Conservation (phyloP, 2,113 vertebrate genomes). For the Mesocricetus auratus region DNA sequence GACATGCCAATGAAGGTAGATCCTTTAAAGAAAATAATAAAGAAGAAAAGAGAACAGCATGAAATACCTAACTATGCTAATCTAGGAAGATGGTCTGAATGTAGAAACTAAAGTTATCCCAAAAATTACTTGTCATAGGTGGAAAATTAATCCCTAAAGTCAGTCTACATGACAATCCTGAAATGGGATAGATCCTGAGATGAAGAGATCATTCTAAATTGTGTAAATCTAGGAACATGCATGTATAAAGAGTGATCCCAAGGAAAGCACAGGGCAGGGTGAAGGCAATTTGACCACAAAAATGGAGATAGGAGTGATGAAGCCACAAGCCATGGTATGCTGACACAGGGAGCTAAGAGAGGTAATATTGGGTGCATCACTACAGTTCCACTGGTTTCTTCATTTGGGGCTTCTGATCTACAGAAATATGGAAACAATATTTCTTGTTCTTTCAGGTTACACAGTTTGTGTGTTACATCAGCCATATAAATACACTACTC, state of each 20-base stretch:
- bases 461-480: background rate
- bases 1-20: too few species aligned
- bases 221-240: background rate
- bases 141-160: background rate
- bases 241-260: background rate
- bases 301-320: background rate
- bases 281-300: background rate
- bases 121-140: background rate
- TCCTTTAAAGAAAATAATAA: background rate
- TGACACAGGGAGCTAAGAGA: background rate
- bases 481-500: background rate
- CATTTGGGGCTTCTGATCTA: background rate
- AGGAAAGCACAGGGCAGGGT: background rate
- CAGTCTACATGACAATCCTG: background rate
- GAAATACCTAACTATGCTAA: background rate
- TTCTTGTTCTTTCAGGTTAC: conserved; percentile 9
- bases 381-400: background rate
- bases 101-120: conserved; percentile 2
- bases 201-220: conserved; percentile 11
- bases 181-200: background rate
- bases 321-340: background rate
- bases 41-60: background rate
- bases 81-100: background rate
- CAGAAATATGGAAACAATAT: background rate
- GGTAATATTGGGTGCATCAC: background rate